Base-by-base conservation (phyloP, 2,797 vertebrate genomes). In the Intellagama lesueurii region DNA sequence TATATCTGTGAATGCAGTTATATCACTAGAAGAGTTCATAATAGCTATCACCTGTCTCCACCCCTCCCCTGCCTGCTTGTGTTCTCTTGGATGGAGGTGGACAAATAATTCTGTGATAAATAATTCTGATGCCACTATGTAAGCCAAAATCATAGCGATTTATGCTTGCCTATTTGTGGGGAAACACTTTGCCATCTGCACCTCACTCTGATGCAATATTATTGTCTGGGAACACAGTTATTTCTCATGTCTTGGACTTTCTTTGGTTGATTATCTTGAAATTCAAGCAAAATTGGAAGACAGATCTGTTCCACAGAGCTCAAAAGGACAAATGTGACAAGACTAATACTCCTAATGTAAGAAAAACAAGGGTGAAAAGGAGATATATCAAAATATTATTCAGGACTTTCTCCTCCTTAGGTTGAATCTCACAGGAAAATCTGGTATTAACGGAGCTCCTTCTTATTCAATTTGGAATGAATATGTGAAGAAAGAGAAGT, bases 281-380 rank as follows among this genome's bases (percentile, higher is more conserved):
- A 81, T 86, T 86, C 32, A 47, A 75, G 22, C 28, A 81, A 81
- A 73, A 86, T 32, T 5, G 40, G 68, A 68, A 64, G 30, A 84
- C 24, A 60, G 64, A 8, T 75, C 79, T 75, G 52, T 44, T 81
- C 77, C 69, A 52, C 60, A 28, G n/a, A 87, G 49, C 68, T 84
- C 68, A 30, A 49, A 87, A 87, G 68, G 81, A n/a, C 68, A 87
- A 64, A 85, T 72, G 17, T 66, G 60, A 64, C 30, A 87, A 7
- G 76, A 60, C 49, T 79, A 79, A 88, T 81, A 68, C 75, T 52
- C 17, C 56, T 84, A 80, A 79, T 87, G 79, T 73, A 84, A 83
- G 40, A 24, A 85, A 81, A 44, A 35, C 28, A 64, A 35, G 32
- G 19, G 52, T 84, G 56, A 80, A 84, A 8, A 85, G 40, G 77